A percentile compares a stretch with the other conserved stretches of the same genome.
These are phyloP conservation scores for Engystomops pustulosus DNA, from an alignment of 2,113 vertebrate genomes.

Conservation along the genomic window DNA sequence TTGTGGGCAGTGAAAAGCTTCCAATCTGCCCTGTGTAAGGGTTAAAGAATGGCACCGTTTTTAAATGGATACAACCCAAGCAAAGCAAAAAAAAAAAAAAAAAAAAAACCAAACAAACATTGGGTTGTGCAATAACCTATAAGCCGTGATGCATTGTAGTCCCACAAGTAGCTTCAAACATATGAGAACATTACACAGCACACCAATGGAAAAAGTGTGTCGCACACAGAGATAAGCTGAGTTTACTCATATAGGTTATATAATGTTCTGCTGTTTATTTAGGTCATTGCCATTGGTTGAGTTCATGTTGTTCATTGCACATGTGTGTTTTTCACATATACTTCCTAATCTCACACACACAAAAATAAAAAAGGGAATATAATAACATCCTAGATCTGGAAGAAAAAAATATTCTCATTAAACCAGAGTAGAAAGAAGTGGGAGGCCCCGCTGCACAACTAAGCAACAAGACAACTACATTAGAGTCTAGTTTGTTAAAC, in stretches of 20 bases:
- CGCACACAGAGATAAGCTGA: not conserved
- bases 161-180: not conserved
- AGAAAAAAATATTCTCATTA: no score
- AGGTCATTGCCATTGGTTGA: no score
- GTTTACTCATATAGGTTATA: not conserved
- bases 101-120: not conserved
- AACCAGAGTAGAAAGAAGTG: no score
- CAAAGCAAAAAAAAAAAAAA: not conserved
- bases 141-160: not conserved
- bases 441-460: no score
- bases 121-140: not conserved
- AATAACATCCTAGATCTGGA: no score
- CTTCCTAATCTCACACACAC: no score
- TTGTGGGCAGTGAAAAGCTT: conserved; percentile 19
- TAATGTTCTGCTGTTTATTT: no score
- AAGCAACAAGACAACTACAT: no score
- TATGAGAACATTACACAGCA: not conserved
- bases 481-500: no score
- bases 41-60: not conserved
- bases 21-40: not conserved
- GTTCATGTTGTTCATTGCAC: no score
- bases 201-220: not conserved
- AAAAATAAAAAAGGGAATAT: no score
- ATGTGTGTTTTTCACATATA: no score
- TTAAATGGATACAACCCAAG: not conserved